Base-by-base conservation (phyloP, 1,140 invertebrate species). In the Hylyphantes graminicola region DNA sequence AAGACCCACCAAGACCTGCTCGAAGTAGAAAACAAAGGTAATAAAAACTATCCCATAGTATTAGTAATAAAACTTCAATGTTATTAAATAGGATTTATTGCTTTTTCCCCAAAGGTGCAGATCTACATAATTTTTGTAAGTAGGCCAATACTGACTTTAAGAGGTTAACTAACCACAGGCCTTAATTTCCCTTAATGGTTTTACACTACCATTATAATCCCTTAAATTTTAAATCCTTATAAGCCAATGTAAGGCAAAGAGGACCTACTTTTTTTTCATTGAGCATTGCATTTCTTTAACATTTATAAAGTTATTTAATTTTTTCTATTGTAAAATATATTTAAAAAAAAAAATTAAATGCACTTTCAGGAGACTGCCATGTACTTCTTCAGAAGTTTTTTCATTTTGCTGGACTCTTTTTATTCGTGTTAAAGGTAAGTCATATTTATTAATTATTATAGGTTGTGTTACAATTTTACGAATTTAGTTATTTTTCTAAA, bases 401-500 rank as follows among this genome's bases (percentile, higher is more conserved):
- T 95, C 97, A 87, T 97, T 98, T 88, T 94, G 94, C 87, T 98
- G 97, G 97, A 96, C 94, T 53, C 89, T 98, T 51, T 98, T 97
- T 91, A 92, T 98, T 21, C 94, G 94, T 90, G 94, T 97, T n/a
- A 98, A 98, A 90, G 94, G 90, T 89, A 87, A 88, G 67, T 78
- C 57, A 55, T 83, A 50, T 7, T 80, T 80, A 85, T 79, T 54
- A 11, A 11, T 53, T n/a, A 13, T 81, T 11, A 77, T 35, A 13
- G n/a, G 0, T 11, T 75, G 10, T 65, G 35, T 76, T 59, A n/a
- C n/a, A 48, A 54, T 17, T 70, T 51, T 55, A 35, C 35, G 4
- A 13, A 77, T 21, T 19, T 13, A 17, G 55, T 13, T 53, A 50
- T 13, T 9, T 74, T 19, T 35, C 51, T 72, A 48, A 59, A 70